Evolutionary conservation across 2,888 invertebrate species (phyloP), one percentile per base, ranked within the genome.

Genomic region (Eremobia ochroleuca): DNA sequence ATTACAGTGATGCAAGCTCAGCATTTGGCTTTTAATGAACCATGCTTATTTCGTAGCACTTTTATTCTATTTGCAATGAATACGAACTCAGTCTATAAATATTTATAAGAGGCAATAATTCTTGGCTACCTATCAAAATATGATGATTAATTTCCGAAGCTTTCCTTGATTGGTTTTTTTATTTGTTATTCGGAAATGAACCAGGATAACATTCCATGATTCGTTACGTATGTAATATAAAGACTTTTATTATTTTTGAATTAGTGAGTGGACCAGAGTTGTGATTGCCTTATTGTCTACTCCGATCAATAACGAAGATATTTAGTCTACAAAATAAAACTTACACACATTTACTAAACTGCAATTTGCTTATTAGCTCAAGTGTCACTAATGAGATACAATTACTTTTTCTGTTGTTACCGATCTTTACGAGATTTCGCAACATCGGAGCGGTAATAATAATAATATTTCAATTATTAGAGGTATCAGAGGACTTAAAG

Each of bases 71-170:
- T 79, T 76, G 37, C 58, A 69, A 64, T 81, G 37, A 74, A 65
- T 76, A 68, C 43, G 31, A 62, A 67, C 65, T 58, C 69, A 52
- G 59, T 34, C 37, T 65, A 73, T 77, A 43, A 74, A 81, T 69
- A 77, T 85, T 74, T 74, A 77, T 76, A 73, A 73, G 72, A 81
- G 43, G 73, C 49, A 71, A 77, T 79, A 76, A 80, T 81, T 83
- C 76, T 73, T 72, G 31, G 73, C 21, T 73, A 83, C 58, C 58
- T 62, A 79, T 67, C 75, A 58, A 75, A 77, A 79, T 76, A 86
- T 69, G 58, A 70, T 85, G 73, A 83, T 77, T 83, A 77, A 79
- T 77, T 79, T 73, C 76, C 66, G 64, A 75, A 77, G 68, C 76
- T 77, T 73, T 74, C 25, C 52, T 69, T 79, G 78, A 81, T 86